Percentiles rank a stretch among this genome's conserved stretches.
phyloP scores from a whole-genome alignment of 2,888 invertebrate species.

The Actias luna region DNA sequence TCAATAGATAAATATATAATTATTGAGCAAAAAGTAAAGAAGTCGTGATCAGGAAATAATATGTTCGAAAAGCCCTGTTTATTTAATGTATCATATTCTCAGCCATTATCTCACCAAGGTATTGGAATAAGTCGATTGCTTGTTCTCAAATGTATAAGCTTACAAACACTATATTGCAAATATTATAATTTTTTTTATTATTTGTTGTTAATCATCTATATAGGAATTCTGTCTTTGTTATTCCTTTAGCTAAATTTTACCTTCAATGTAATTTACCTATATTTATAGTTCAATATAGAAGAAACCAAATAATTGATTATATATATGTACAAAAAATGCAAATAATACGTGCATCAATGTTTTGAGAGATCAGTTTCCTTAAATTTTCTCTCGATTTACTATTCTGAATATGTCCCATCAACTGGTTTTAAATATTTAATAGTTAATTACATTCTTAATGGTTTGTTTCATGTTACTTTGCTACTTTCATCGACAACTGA shows the following conservation, averaged over 20 bases:
- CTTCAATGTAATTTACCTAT: not conserved
- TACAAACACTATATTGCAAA: not conserved
- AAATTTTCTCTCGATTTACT: not conserved
- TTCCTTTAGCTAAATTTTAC: not conserved
- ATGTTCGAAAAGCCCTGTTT: not conserved
- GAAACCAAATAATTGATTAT: not conserved
- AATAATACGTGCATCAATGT: no score
- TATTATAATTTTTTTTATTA: not conserved
- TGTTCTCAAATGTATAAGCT: not conserved
- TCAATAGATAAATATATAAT: not conserved
- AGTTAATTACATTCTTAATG: not conserved
- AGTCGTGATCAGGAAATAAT: conserved; percentile 11
- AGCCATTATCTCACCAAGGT: conserved; percentile 11
- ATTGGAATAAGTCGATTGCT: not conserved
- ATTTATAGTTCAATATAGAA: not conserved
- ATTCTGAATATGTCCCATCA: not conserved
- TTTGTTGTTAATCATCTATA: no score
- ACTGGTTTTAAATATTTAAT: not conserved
- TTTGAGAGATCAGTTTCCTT: no score
- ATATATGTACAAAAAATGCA: no score
- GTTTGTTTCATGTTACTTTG: not conserved
- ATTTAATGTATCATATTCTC: conserved; percentile 7
- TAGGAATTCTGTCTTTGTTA: no score
- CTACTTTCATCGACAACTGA: not conserved
- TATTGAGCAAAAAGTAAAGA: conserved; percentile 10